These are phyloP conservation scores for Bryconaethiops microstoma DNA, from an alignment of 2,797 vertebrate genomes.

Conservation along the genomic window DNA sequence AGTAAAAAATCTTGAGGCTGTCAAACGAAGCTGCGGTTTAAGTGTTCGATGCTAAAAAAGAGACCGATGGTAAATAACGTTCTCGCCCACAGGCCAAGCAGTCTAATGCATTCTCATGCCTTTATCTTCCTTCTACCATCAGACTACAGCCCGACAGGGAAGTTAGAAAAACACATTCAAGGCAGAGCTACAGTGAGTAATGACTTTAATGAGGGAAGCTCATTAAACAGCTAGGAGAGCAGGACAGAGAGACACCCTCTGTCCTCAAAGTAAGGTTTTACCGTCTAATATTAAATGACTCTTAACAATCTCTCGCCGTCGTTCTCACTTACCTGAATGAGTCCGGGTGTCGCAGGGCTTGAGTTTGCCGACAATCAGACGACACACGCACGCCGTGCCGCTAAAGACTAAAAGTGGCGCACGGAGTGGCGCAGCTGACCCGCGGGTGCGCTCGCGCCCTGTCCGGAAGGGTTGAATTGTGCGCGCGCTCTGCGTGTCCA, in stretches of 20 bases:
- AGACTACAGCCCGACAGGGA: background rate
- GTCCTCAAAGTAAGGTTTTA: too few species aligned
- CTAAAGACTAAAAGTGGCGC: background rate
- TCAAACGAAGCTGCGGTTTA: too few species aligned
- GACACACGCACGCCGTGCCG: background rate
- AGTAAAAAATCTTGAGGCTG: too few species aligned
- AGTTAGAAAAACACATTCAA: background rate
- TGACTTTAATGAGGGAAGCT: background rate
- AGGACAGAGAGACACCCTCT: too few species aligned
- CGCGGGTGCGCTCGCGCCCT: constrained; percentile 46
- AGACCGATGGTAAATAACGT: background rate
- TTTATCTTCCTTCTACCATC: background rate
- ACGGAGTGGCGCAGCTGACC: constrained; percentile 9
- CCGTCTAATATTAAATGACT: background rate
- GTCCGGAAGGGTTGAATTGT: constrained; percentile 63
- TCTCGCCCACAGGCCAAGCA: background rate
- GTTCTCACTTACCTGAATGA: constrained; percentile 12
- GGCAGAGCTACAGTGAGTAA: background rate
- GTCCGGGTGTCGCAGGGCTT: background rate
- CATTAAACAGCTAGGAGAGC: too few species aligned
- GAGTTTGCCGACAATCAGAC: background rate
- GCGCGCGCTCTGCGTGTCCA: constrained; percentile 55
- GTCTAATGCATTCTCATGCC: background rate
- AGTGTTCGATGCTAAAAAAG: too few species aligned
- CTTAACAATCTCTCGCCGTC: background rate